Evolutionary conservation across 1,140 invertebrate species (phyloP).

Genomic region (Gyrodactylus bullatarudis): DNA sequence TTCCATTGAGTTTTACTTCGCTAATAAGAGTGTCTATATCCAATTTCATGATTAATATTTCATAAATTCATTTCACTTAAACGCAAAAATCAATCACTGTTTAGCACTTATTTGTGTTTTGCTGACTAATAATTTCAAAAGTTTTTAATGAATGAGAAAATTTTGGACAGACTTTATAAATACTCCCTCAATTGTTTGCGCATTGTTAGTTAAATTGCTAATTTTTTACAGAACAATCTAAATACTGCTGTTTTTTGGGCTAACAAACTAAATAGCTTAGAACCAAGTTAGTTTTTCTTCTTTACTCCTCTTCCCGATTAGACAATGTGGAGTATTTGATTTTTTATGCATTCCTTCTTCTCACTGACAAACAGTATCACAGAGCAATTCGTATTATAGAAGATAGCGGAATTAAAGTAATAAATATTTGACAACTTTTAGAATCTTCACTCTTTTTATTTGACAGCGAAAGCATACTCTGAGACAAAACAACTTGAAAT

Average conservation of each 20-base stretch:
- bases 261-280: neutral
- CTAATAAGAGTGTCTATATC: too few relatives aligned
- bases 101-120: too few relatives aligned
- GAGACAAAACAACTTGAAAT: neutral
- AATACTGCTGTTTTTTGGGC: neutral
- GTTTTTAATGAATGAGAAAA: neutral
- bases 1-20: neutral
- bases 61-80: too few relatives aligned
- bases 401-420: neutral
- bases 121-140: too few relatives aligned
- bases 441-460: neutral
- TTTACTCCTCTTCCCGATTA: neutral
- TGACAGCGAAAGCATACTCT: neutral
- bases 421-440: neutral
- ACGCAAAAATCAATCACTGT: too few relatives aligned
- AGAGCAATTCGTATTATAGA: neutral
- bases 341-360: neutral
- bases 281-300: neutral
- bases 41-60: too few relatives aligned
- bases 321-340: neutral
- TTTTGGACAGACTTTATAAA: neutral
- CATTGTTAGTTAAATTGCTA: neutral
- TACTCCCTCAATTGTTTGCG: neutral
- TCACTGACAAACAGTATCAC: neutral
- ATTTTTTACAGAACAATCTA: neutral